Evolutionary conservation across 2,113 vertebrate species (phyloP), one percentile per base, ranked within the genome.

Genomic region (Prochilodus magdalenae): DNA sequence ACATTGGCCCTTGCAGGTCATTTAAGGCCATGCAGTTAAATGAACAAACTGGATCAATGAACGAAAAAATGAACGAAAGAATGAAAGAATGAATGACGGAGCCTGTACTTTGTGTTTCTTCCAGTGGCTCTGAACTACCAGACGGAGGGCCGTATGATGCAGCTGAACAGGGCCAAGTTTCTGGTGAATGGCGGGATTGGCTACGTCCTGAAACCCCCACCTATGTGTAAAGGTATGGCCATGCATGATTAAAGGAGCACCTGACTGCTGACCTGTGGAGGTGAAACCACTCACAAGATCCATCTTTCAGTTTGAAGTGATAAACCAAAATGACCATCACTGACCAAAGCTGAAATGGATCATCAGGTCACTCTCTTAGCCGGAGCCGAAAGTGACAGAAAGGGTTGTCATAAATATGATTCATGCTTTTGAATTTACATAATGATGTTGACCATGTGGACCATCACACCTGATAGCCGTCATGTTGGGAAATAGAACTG

Each of bases 61-160:
- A 73, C 73, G 1, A 49, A 15, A 49, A 2, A 49, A 67, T 24
- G 36, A 36, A 36, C 7, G 36, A 36, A 36, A 47, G n/a, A 3
- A 65, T 22, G 62, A 47, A 5, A 49, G 5, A 62, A 62, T 66
- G 7, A 26, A 10, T 14, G 51, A 26, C 16, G 60, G 3, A 67
- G 12, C 18, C 15, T 15, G 14, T 0, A 12, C 5, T n/a, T 14
- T 67, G 6, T 59, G 0, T 72, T 65, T 82, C 72, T 78, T 75
- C 85, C 91, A 99, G 98, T 99, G 89, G 97, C 98, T 20, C 92
- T 99, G 18, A 99, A 99, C 92, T 99, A 99, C 88, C 98, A 99
- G 89, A 97, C 98, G 0, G 97, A 98, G 80, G 98, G 98, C 16
- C 94, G 98, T 15, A 95, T 98, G 95, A 99, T 99, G 97, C 98